Percentiles rank a stretch among this genome's conserved stretches.
These are phyloP conservation scores for Cryptus armator DNA, from an alignment of 2,888 invertebrate species.

Conservation along the genomic window DNA sequence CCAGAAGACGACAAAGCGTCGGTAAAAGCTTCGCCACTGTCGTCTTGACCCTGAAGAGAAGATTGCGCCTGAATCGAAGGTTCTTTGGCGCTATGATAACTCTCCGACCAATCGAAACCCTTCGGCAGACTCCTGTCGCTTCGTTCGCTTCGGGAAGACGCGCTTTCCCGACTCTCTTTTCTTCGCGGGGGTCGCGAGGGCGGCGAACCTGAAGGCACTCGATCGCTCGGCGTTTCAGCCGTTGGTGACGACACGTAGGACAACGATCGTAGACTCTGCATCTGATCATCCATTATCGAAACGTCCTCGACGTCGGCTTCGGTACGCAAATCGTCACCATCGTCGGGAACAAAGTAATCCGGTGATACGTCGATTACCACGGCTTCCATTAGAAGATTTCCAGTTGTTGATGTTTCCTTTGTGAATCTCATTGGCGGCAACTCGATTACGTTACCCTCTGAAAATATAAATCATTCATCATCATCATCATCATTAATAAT, in stretches of 20 bases:
- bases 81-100: constrained; percentile 82
- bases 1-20: constrained; percentile 78
- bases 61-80: constrained; percentile 71
- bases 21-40: constrained; percentile 81
- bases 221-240: constrained; percentile 68
- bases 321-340: constrained; percentile 93
- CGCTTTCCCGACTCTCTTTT: constrained; percentile 87
- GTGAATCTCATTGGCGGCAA: constrained; percentile 94
- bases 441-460: constrained; percentile 94
- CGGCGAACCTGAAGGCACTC: constrained; percentile 77
- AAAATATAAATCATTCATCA: constrained; percentile 67
- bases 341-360: constrained; percentile 92
- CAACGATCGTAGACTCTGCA: constrained; percentile 80
- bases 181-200: constrained; percentile 88
- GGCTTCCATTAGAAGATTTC: constrained; percentile 95
- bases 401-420: constrained; percentile 95
- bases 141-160: constrained; percentile 85
- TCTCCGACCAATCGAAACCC: constrained; percentile 77
- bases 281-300: constrained; percentile 92
- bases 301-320: constrained; percentile 95
- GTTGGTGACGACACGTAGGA: constrained; percentile 77
- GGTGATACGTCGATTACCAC: constrained; percentile 95
- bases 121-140: constrained; percentile 78
- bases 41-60: constrained; percentile 77
- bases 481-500: neutral